phyloP scores from a whole-genome alignment of 2,888 invertebrate species.

The Xylota segnis region DNA sequence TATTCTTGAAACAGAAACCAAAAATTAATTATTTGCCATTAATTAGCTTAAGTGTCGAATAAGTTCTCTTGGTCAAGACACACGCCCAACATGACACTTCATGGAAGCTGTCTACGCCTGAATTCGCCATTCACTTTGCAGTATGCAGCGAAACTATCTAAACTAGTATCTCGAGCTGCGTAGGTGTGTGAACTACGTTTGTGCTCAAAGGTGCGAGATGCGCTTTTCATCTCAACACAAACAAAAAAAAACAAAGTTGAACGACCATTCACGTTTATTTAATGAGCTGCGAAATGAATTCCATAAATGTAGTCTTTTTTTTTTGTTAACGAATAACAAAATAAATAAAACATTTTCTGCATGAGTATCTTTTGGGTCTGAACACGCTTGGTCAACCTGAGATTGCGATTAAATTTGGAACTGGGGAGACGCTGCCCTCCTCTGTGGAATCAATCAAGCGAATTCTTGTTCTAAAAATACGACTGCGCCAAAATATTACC shows the following conservation, averaged over 20 bases:
- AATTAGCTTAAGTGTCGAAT: not conserved
- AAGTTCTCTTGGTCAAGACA: not conserved
- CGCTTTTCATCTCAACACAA: slow-evolving; percentile 6
- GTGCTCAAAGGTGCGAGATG: not conserved
- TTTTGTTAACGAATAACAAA: slow-evolving; percentile 18
- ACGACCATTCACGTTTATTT: slow-evolving; percentile 29
- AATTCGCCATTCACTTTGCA: slow-evolving; percentile 16
- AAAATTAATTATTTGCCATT: slow-evolving; percentile 12
- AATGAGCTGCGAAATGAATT: slow-evolving; percentile 54
- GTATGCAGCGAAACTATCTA: not conserved
- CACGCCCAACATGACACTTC: not conserved
- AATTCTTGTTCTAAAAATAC: slow-evolving; percentile 50
- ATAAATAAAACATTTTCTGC: slow-evolving; percentile 26
- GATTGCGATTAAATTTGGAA: slow-evolving; percentile 27
- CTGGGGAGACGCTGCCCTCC: not conserved
- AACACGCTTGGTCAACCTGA: slow-evolving; percentile 43
- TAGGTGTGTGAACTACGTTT: slow-evolving; percentile 34
- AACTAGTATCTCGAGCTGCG: slow-evolving; percentile 1
- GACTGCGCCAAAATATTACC: slow-evolving; percentile 12
- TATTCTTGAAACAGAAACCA: slow-evolving; percentile 24
- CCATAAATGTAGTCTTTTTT: slow-evolving; percentile 31
- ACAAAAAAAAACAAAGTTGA: slow-evolving; percentile 18
- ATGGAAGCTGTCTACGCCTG: not conserved
- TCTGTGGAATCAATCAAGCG: slow-evolving; percentile 33
- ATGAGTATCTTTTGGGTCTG: not conserved